These are phyloP conservation scores for Pungitius pungitius DNA, from an alignment of 2,113 vertebrate species.

Conservation along the genomic window DNA sequence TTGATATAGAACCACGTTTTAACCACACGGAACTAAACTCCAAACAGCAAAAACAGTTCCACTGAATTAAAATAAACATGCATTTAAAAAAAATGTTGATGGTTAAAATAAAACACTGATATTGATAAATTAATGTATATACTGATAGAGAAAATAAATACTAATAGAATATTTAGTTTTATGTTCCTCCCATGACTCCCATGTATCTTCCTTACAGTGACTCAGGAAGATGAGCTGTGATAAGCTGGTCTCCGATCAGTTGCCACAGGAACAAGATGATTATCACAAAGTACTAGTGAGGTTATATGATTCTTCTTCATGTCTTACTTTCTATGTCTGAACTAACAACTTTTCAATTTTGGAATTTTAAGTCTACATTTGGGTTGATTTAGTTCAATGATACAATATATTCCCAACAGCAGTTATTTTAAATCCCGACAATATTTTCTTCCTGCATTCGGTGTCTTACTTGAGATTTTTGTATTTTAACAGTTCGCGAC, in stretches of 20 bases:
- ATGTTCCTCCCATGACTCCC: background rate
- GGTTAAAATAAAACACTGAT: too few species aligned
- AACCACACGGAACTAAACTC: too few species aligned
- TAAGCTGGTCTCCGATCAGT: slow-evolving; percentile 7
- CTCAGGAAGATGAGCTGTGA: slow-evolving; percentile 72
- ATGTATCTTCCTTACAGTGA: slow-evolving; percentile 55
- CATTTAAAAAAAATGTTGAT: too few species aligned
- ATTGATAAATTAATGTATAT: too few species aligned
- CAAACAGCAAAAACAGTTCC: too few species aligned
- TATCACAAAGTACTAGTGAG: background rate
- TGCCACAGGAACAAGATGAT: background rate
- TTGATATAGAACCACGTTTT: too few species aligned
- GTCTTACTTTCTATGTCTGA: background rate
- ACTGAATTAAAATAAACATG: too few species aligned
- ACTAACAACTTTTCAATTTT: background rate
- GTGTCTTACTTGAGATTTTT: background rate
- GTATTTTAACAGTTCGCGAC: background rate
- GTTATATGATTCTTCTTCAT: background rate
- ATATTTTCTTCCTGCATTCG: background rate
- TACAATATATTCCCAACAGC: too few species aligned
- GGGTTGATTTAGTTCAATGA: background rate
- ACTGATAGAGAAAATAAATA: too few species aligned
- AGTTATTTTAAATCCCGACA: too few species aligned
- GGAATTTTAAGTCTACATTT: background rate
- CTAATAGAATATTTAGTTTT: too few species aligned